These are phyloP conservation scores for Netelia inedita DNA, from an alignment of 2,888 invertebrate genomes.

Conservation along the genomic window DNA sequence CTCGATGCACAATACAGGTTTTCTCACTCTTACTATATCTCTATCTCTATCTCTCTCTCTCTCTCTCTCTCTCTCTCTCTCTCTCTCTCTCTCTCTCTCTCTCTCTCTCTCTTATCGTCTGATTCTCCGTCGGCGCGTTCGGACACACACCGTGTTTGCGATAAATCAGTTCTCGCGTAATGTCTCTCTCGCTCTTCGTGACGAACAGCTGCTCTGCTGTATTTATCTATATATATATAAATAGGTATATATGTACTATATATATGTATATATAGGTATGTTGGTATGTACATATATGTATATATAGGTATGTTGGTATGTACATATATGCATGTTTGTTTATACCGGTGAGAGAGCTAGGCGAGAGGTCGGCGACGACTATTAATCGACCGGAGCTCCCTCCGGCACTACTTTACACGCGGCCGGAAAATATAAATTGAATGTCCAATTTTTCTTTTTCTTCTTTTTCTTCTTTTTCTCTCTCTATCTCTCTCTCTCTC, in stretches of 20 bases:
- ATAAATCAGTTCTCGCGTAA: conserved; percentile 67
- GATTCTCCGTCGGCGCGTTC: conserved; percentile 37
- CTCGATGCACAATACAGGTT: conserved; percentile 15
- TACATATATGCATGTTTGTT: no score
- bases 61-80: background rate
- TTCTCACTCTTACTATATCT: background rate
- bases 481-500: no score
- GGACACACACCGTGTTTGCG: conserved; percentile 6
- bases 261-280: background rate
- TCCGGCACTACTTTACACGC: background rate
- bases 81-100: conserved; percentile 27
- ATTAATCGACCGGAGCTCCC: conserved; percentile 21
- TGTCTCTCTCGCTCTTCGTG: conserved; percentile 59
- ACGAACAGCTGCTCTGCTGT: conserved; percentile 54
- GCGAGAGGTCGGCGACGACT: conserved; percentile 3
- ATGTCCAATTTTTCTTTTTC: background rate
- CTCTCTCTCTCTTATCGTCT: conserved; percentile 36
- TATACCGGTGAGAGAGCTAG: no score
- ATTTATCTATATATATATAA: background rate
- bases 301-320: background rate
- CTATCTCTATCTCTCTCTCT: background rate
- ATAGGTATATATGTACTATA: no score
- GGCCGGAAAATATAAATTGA: conserved; percentile 32
- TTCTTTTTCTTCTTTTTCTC: background rate
- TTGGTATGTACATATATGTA: background rate